phyloP scores from a whole-genome alignment of 2,113 vertebrate genomes.

The Rattus norvegicus region GRCr8 NC_086026.1:105701001-105701500 shows the following conservation, averaged over 20 bases:
- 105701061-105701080: neutral
- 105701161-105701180: no score
- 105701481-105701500: neutral
- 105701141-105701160: no score
- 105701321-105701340: constrained; percentile 8
- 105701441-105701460: neutral
- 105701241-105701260: no score
- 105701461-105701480: no score
- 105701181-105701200: no score
- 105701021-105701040: constrained; percentile 35
- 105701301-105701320: neutral
- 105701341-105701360: neutral
- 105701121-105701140: no score
- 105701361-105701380: neutral
- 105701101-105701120: no score
- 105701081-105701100: neutral
- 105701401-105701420: neutral
- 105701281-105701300: no score
- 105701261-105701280: no score
- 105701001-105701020: constrained; percentile 4
- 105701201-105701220: no score
- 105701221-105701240: no score
- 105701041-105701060: neutral
- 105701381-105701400: neutral
- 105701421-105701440: no score